Percentiles rank a stretch among this genome's conserved stretches.
Evolutionary conservation across 2,113 vertebrate genomes (phyloP).

Genomic region (Pheucticus melanocephalus): DNA sequence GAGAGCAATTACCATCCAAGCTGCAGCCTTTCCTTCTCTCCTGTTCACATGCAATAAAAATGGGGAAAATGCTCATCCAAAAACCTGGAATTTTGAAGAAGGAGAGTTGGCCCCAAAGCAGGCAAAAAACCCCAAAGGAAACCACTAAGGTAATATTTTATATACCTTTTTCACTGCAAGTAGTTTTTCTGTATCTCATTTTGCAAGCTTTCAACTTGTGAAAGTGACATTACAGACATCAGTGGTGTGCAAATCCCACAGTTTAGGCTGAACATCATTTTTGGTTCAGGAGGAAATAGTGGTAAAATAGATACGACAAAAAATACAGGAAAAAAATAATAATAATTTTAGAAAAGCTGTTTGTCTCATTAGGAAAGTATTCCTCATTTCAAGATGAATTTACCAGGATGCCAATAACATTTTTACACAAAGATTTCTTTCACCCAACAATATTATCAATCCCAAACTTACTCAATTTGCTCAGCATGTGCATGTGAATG

Average conservation of each 20-base stretch:
- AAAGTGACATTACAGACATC: neutral
- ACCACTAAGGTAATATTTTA: neutral
- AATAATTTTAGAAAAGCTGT: neutral
- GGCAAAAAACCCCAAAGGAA: neutral
- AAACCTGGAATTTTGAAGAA: neutral
- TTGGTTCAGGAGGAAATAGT: neutral
- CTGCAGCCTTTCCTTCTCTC: neutral
- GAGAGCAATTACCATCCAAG: neutral
- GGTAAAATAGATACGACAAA: neutral
- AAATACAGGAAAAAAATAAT: neutral
- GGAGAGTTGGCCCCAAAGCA: neutral
- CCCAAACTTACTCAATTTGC: neutral
- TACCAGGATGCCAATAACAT: neutral
- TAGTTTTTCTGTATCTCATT: neutral
- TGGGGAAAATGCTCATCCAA: neutral
- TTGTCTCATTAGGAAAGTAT: neutral
- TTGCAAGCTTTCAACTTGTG: neutral
- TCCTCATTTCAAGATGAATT: neutral
- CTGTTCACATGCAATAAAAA: neutral
- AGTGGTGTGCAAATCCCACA: neutral
- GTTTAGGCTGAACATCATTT: neutral
- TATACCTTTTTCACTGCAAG: neutral
- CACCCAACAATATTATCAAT: neutral
- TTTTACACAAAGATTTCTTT: neutral
- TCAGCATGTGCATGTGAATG: fast-evolving